Evolutionary conservation across 2,888 invertebrate species (phyloP).

Genomic region (Eilema griseolum): DNA sequence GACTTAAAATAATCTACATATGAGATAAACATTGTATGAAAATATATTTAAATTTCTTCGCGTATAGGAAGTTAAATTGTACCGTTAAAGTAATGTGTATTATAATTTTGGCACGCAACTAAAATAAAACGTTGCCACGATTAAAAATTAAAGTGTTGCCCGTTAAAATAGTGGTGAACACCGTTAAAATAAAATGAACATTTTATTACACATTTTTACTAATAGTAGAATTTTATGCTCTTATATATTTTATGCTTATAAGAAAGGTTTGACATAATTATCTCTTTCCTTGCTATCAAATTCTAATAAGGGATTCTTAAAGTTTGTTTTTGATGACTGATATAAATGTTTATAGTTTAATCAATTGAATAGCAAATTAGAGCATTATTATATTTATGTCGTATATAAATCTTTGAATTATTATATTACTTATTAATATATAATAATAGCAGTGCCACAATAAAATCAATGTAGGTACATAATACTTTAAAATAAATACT

Average conservation of each 20-base stretch:
- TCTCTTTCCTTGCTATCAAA: neutral
- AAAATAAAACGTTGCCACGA: conserved; percentile 18
- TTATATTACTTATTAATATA: neutral
- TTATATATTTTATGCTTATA: too few relatives aligned
- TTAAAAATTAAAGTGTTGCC: neutral
- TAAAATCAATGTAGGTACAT: neutral
- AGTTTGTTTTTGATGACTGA: neutral
- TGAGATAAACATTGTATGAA: conserved; percentile 12
- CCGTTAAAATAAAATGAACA: too few relatives aligned
- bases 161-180: too few relatives aligned
- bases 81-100: conserved; percentile 14
- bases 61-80: neutral
- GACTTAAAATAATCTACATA: conserved; percentile 15
- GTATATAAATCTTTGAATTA: neutral
- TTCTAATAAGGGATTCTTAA: neutral
- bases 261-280: neutral
- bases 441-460: too few relatives aligned
- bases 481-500: conserved; percentile 34
- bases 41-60: conserved; percentile 10
- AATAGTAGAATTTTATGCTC: neutral
- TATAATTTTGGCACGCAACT: conserved; percentile 47
- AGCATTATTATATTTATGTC: neutral
- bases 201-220: neutral
- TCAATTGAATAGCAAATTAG: too few relatives aligned
- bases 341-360: too few relatives aligned